Percentiles rank a stretch among this genome's conserved stretches.
Evolutionary conservation across 2,797 vertebrate species (phyloP).

Genomic region (Siniperca obscura): DNA sequence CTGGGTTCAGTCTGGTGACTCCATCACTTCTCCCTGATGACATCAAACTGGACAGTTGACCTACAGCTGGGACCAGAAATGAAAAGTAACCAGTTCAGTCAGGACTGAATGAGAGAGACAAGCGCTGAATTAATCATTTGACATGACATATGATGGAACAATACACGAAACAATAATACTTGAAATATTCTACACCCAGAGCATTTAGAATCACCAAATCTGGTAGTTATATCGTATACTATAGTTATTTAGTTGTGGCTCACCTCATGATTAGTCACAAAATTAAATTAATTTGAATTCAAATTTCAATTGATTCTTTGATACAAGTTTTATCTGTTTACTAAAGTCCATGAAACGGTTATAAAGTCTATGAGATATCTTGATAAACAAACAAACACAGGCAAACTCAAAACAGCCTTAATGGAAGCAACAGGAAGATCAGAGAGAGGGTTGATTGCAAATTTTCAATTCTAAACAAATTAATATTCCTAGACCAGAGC

Average conservation of each 20-base stretch:
- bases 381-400: neutral
- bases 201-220: constrained; percentile 1
- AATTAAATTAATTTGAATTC: neutral
- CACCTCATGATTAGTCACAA: neutral
- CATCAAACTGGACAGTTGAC: constrained; percentile 82
- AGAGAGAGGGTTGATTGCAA: neutral
- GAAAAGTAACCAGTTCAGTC: constrained; percentile 18
- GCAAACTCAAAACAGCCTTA: neutral
- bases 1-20: constrained; percentile 60
- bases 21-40: constrained; percentile 78
- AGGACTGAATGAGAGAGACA: neutral
- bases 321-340: neutral
- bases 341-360: neutral
- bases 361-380: neutral
- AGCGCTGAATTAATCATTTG: neutral
- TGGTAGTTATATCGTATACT: neutral
- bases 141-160: neutral
- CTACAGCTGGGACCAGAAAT: constrained; percentile 83
- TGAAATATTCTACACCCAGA: neutral
- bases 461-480: neutral
- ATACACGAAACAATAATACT: neutral
- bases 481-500: neutral
- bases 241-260: neutral
- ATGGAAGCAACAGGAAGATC: neutral
- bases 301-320: neutral